phyloP scores from a whole-genome alignment of 2,797 vertebrate genomes.

The Pipistrellus kuhlii region DNA sequence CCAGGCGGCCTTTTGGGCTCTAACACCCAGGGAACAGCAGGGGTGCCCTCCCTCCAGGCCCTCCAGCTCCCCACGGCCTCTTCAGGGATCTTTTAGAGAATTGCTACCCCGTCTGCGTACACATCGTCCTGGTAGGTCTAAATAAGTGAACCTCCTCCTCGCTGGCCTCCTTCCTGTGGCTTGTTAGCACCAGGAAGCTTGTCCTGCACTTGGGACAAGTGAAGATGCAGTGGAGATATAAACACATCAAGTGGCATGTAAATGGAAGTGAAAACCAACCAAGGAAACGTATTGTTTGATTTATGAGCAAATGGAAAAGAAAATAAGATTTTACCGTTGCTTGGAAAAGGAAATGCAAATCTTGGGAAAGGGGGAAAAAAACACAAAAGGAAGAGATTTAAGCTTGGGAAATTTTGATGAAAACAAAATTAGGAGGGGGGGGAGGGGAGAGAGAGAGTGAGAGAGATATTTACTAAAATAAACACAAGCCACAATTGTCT shows the following conservation, averaged over 20 bases:
- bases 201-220: neutral
- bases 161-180: no score
- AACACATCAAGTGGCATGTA: neutral
- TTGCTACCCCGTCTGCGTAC: neutral
- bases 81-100: neutral
- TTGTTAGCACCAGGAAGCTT: neutral
- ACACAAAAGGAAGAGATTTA: slow-evolving; percentile 51
- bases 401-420: slow-evolving; percentile 74
- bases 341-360: slow-evolving; percentile 67
- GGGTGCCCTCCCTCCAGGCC: neutral
- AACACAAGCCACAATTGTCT: slow-evolving; percentile 68
- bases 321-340: slow-evolving; percentile 51
- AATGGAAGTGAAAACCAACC: neutral
- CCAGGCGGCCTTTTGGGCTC: neutral
- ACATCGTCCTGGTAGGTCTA: neutral
- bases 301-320: slow-evolving; percentile 66
- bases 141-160: neutral
- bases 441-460: neutral
- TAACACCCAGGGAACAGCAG: neutral
- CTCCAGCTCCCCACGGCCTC: accelerated
- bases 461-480: slow-evolving; percentile 53
- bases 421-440: slow-evolving; percentile 73
- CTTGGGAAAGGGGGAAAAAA: slow-evolving; percentile 17
- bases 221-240: neutral
- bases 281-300: slow-evolving; percentile 4